Percentiles rank a stretch among this genome's conserved stretches.
Evolutionary conservation across 2,113 vertebrate species (phyloP).

Genomic region (Etheostoma cragini): DNA sequence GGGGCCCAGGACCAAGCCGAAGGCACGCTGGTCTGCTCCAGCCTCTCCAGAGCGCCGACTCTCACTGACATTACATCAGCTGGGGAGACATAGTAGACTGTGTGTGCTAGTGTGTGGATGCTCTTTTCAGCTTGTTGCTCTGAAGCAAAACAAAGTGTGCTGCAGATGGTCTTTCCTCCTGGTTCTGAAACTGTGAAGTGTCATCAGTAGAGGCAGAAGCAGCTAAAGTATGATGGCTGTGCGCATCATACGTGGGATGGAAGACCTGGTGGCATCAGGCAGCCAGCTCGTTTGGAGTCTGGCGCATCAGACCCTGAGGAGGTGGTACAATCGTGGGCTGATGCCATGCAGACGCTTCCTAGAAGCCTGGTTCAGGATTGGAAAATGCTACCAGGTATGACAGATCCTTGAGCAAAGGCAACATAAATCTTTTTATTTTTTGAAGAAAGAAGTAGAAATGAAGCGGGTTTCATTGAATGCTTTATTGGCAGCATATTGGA

Average conservation of each 20-base stretch:
- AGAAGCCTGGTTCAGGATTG: constrained; percentile 89
- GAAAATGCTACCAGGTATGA: constrained; percentile 94
- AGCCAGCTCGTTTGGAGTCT: constrained; percentile 91
- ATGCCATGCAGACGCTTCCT: constrained; percentile 90
- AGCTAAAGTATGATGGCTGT: constrained; percentile 85
- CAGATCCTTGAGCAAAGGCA: neutral
- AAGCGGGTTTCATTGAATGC: neutral
- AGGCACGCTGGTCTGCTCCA: constrained; percentile 76
- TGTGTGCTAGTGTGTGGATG: constrained; percentile 41
- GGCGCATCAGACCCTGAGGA: constrained; percentile 88
- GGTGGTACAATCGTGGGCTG: constrained; percentile 88
- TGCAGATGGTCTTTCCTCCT: constrained; percentile 19
- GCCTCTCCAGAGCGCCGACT: constrained; percentile 73
- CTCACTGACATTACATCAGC: constrained; percentile 79
- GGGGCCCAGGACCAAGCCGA: constrained; percentile 84
- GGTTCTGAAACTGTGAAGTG: constrained; percentile 18
- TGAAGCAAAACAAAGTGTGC: constrained; percentile 45
- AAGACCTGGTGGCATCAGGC: constrained; percentile 89
- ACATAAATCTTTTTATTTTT: neutral
- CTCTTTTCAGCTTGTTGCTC: constrained; percentile 54
- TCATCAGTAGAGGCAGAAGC: constrained; percentile 21
- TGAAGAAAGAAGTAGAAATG: neutral
- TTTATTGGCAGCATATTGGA: neutral
- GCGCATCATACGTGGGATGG: constrained; percentile 89
- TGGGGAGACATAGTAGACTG: constrained; percentile 56